phyloP scores from a whole-genome alignment of 2,888 invertebrate genomes.

The Heliconius erato region DNA sequence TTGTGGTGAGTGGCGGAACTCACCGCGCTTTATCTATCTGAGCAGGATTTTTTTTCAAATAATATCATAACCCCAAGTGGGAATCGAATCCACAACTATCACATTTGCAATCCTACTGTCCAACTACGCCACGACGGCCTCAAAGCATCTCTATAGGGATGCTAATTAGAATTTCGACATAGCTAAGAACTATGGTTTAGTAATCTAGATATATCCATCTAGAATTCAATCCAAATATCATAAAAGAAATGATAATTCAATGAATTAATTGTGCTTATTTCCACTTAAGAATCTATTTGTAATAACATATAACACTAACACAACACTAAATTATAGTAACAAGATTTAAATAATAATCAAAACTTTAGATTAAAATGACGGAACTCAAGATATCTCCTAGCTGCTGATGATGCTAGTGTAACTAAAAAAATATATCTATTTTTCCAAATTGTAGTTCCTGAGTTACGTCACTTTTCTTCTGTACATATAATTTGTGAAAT shows the following conservation, averaged over 20 bases:
- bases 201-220: background rate
- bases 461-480: background rate
- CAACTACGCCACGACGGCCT: too few species aligned
- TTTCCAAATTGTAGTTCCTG: background rate
- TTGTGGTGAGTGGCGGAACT: background rate
- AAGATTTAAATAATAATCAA: background rate
- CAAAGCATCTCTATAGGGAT: background rate
- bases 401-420: background rate
- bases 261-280: conserved; percentile 4
- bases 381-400: background rate
- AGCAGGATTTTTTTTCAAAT: background rate
- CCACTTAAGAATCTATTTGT: background rate
- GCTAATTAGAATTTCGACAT: background rate
- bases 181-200: background rate
- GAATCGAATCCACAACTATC: background rate
- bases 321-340: background rate
- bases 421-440: background rate
- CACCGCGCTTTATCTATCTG: background rate
- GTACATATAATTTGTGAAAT: background rate
- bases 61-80: background rate
- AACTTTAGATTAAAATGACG: background rate
- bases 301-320: background rate
- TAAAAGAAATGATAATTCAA: background rate
- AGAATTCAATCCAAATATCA: background rate
- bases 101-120: background rate